Evolutionary conservation across 2,797 vertebrate genomes (phyloP), one percentile per base, ranked within the genome.

Genomic region (Arrhamphus sclerolepis): DNA sequence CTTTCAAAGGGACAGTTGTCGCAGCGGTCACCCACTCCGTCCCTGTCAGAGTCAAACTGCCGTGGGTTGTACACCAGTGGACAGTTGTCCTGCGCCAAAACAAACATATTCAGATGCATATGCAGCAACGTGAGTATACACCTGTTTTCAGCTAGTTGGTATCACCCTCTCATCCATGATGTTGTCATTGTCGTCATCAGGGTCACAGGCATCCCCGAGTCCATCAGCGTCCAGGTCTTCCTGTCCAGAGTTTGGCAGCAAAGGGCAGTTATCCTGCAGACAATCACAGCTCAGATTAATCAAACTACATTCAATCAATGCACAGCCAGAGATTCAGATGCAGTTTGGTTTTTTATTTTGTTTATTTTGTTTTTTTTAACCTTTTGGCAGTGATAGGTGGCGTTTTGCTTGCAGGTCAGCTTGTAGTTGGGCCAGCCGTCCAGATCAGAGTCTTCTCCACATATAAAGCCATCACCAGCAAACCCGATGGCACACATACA

Each of bases 1-100:
- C 93, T 94, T 11, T 97, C 95, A 4, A 97, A 97, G 0, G 97
- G 96, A 44, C 97, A 98, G 80, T 99, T 99, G 80, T 98, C 97
- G 50, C 97, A 99, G 46, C 94, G 92, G 84, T 99, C 96, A 6
- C 97, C 98, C 4, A 98, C 92, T 51, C 96, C 95, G 24, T 99
- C 97, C 65, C 94, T 93, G 87, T 99, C 97, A 0, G 96, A 96
- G 78, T 99, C 97, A 67, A 91, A 93, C 80, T 98, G 97, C 18
- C 93, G 92, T 21, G 97, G 97, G 86, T 99, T 99, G 90, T 94
- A 99, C 58, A 95, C 91, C 48, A 98, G 91, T 8, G 94, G 96
- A 76, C 97, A 99, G 76, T 98, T 98, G 85, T 98, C 97, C 97
- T 98, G 41, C n/a, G 38, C 18, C 47, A 65, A n/a, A 26, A 69